These are phyloP conservation scores for Takifugu ocellatus DNA, from an alignment of 2,797 vertebrate genomes.

Conservation along the genomic window DNA sequence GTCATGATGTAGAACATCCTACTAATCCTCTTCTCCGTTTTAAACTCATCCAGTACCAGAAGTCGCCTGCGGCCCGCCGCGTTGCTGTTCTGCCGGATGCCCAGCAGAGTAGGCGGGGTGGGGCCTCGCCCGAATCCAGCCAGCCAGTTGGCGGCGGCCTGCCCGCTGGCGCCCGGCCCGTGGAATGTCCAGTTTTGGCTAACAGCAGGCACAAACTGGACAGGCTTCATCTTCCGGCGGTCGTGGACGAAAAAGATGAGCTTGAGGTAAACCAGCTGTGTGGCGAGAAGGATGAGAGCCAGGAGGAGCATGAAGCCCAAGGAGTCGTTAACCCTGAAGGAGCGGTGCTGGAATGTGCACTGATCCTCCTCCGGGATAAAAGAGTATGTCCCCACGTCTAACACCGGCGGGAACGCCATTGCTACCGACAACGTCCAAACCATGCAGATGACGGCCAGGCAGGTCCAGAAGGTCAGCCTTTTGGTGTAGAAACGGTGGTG, in stretches of 20 bases:
- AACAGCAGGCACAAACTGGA: slow-evolving; percentile 99
- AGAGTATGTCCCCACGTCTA: slow-evolving; percentile 98
- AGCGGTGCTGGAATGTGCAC: slow-evolving; percentile 98
- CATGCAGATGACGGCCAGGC: slow-evolving; percentile 98
- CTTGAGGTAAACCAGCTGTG: slow-evolving; percentile 99
- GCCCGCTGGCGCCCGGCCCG: slow-evolving; percentile 95
- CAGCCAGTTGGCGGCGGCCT: slow-evolving; percentile 98
- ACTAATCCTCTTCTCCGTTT: slow-evolving; percentile 99
- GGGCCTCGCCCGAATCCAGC: slow-evolving; percentile 97
- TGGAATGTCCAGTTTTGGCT: slow-evolving; percentile 99
- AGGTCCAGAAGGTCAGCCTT: slow-evolving; percentile 98
- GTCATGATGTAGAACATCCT: slow-evolving; percentile 99
- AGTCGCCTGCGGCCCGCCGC: slow-evolving; percentile 94
- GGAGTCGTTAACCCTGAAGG: slow-evolving; percentile 97
- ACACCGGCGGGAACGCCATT: slow-evolving; percentile 98
- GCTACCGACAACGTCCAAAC: slow-evolving; percentile 99
- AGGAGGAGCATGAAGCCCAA: slow-evolving; percentile 99
- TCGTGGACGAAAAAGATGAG: slow-evolving; percentile 99
- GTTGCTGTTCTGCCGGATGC: slow-evolving; percentile 97
- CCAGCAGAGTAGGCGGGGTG: slow-evolving; percentile 96
- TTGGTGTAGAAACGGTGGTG: slow-evolving; percentile 99
- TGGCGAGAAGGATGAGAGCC: slow-evolving; percentile 97
- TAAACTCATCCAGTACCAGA: slow-evolving; percentile 98
- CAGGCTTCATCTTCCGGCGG: slow-evolving; percentile 99
- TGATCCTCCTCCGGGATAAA: slow-evolving; percentile 99